Conservation (phyloP, 2,113 vertebrate genomes). For the Cheirogaleus medius region DNA sequence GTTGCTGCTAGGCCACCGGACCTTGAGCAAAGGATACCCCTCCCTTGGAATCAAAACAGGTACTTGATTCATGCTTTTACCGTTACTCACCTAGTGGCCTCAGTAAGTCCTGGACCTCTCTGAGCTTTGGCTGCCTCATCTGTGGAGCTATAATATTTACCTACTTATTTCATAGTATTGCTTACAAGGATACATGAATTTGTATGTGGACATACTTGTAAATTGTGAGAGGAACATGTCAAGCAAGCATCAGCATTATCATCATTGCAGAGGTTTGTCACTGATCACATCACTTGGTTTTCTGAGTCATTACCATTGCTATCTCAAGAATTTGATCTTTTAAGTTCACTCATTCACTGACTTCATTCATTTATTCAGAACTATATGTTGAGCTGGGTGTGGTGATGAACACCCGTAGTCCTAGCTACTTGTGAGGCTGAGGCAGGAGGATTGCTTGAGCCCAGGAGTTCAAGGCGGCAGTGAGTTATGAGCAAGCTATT, state of each 20-base stretch:
- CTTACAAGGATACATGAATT: background rate
- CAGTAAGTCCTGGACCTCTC: background rate
- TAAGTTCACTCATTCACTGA: background rate
- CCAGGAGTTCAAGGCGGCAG: too few relatives aligned
- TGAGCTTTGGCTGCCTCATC: background rate
- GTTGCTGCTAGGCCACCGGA: background rate
- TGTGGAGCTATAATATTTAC: background rate
- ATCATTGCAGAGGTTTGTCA: background rate
- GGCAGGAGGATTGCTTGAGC: too few relatives aligned
- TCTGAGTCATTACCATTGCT: background rate
- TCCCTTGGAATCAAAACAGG: background rate
- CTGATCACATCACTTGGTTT: background rate
- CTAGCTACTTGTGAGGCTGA: too few relatives aligned
- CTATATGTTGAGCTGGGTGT: background rate
- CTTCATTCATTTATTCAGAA: background rate
- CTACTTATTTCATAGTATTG: background rate
- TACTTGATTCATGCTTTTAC: background rate
- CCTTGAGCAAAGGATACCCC: background rate
- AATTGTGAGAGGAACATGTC: background rate
- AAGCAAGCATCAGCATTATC: background rate
- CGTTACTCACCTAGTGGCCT: background rate
- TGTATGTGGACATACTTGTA: background rate
- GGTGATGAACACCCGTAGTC: too few relatives aligned
- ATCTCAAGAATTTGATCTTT: background rate
- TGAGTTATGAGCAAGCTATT: too few relatives aligned